Evolutionary conservation across 2,797 vertebrate genomes (phyloP), one percentile per base, ranked within the genome.

Genomic region (Rallus crepitans): DNA sequence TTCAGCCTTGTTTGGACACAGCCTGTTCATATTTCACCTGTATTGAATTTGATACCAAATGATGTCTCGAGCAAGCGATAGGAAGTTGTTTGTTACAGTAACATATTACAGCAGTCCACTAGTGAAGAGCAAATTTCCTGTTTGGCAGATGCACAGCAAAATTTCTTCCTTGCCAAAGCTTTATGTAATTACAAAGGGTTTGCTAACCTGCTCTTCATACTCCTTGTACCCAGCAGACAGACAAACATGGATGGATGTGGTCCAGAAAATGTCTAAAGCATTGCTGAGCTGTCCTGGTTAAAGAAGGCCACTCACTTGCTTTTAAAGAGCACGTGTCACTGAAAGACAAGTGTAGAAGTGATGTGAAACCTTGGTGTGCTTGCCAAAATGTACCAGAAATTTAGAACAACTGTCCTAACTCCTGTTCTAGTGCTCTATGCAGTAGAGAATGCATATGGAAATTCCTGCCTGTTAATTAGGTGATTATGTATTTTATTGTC

Each of bases 401-500:
- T 61, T 35, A 83, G 31, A 53, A 37, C 1, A 0, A 39, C 12
- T 84, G 30, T 66, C 8, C 40, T 40, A 47, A 42, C 10, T 69
- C 21, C 30, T 48, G 6, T 91, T 70, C 18, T 7, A 14, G 37
- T 56, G 52, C 12, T 86, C 14, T 81, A 1, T 0, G 0, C 7
- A 12, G 27, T 53, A 40, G 33, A 81, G 61, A 71, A 79, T 47
- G 19, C 39, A 50, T 9, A 4, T 53, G 17, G 45, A 18, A 56
- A 27, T 28, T 76, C 55, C 40, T 40, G 28, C n/a, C 3, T 90
- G 79, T 83, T 86, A 87, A 80, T 68, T 53, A 35, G 0, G 31
- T 83, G 33, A 57, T 89, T 39, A 70, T 56, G 21, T 78, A 11
- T 59, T 89, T 84, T 87, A 64, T 68, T 87, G 27, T 65, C 19